Evolutionary conservation across 2,797 vertebrate species (phyloP), one percentile per base, ranked within the genome.

Genomic region (Sebastes hubbsi): DNA sequence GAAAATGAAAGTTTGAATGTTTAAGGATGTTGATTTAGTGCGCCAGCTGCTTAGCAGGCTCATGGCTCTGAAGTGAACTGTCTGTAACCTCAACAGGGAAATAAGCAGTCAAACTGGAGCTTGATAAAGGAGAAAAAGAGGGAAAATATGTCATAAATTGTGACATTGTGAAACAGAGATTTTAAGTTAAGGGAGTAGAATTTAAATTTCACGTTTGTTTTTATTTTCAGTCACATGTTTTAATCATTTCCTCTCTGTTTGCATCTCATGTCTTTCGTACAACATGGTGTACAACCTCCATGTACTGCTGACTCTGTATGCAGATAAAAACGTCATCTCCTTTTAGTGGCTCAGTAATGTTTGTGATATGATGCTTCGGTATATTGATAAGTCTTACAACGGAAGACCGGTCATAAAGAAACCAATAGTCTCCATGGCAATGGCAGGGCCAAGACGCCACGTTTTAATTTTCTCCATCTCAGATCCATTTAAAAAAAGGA

Each of bases 401-500:
- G 60, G 59, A 80, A 70, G 29, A 77, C 52, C 3, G 27, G 68
- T 87, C 78, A 70, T 79, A 78, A 83, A 80, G 76, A 81, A 88
- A 88, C 38, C 80, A 83, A 87, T 81, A 71, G 88, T 93, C 85
- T 91, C 91, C 90, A 92, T 93, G 91, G 82, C 75, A 60, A 92
- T 92, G 86, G 84, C 82, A 78, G 90, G 88, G 64, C 77, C 55
- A 81, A 88, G 80, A 91, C 74, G 76, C 71, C 70, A 78, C 9
- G 7, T 90, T 92, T 92, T 89, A 89, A 91, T 93, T 91, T 82
- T 67, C 81, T 92, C 79, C 66, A 81, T 91, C 78, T 76, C 49
- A 42, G 75, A 89, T 89, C 74, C 30, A 91, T 90, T 91, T 85
- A 81, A 83, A 77, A 87, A 87, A 68, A 64, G 79, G 88, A 91